Evolutionary conservation across 2,888 invertebrate genomes (phyloP).

Genomic region (Platypus cylindrus): DNA sequence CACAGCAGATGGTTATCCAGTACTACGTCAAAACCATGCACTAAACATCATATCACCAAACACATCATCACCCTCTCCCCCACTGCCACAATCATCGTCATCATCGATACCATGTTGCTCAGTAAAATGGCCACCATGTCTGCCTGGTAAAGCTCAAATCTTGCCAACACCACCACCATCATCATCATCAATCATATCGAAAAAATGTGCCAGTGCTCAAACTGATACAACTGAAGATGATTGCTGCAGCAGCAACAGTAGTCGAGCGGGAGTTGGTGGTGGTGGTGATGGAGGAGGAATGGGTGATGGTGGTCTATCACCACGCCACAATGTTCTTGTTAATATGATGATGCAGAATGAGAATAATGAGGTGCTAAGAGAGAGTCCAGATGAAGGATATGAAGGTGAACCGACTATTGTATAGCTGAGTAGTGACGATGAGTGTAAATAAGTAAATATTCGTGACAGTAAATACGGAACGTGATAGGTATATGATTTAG

Average conservation of each 20-base stretch:
- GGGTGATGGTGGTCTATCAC: conserved; percentile 1
- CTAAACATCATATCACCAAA: conserved; percentile 5
- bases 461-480: conserved; percentile 1
- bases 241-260: conserved; percentile 14
- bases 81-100: conserved; percentile 39
- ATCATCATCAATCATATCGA: too few relatives aligned
- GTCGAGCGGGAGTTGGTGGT: conserved; percentile 10
- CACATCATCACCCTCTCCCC: too few relatives aligned
- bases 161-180: too few relatives aligned
- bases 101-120: conserved; percentile 34
- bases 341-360: conserved; percentile 10
- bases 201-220: conserved; percentile 27
- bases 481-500: too few relatives aligned
- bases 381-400: conserved; percentile 29
- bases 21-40: conserved; percentile 9
- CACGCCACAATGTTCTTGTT: conserved; percentile 6
- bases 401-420: conserved; percentile 28
- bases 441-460: not conserved
- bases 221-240: conserved; percentile 24
- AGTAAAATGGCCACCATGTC: conserved; percentile 40
- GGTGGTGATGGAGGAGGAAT: too few relatives aligned
- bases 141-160: conserved; percentile 29
- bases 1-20: conserved; percentile 52
- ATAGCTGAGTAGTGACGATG: conserved; percentile 11
- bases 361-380: conserved; percentile 23